phyloP scores from a whole-genome alignment of 2,797 vertebrate genomes.

The Lacerta bilineata region DNA sequence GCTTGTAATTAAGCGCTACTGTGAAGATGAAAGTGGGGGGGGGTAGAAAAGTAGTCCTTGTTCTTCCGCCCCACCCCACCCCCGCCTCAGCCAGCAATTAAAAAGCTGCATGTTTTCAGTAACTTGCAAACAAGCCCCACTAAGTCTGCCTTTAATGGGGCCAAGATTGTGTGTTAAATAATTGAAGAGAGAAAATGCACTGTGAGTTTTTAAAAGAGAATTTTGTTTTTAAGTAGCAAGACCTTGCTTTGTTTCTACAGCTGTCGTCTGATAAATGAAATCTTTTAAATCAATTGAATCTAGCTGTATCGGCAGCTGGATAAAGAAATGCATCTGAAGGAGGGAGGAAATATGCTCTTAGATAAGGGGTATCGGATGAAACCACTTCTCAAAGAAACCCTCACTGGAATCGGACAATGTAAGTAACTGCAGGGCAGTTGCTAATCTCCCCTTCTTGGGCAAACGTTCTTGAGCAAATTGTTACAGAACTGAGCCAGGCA shows the following conservation, averaged over 20 bases:
- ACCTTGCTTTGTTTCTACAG: conserved; percentile 60
- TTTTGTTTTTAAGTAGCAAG: conserved; percentile 28
- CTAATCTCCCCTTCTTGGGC: too few relatives aligned
- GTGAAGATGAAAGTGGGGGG: neutral
- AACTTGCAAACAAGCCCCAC: conserved; percentile 72
- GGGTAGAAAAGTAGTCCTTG: rapidly evolving
- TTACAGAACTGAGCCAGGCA: too few relatives aligned
- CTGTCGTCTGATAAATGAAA: conserved; percentile 38
- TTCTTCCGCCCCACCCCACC: neutral
- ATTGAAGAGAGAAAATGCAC: conserved; percentile 72
- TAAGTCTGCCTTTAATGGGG: conserved; percentile 73
- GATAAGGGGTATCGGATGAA: neutral
- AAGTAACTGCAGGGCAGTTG: too few relatives aligned
- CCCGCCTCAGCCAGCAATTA: conserved; percentile 66
- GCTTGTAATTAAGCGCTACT: conserved; percentile 43
- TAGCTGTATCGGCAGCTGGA: neutral
- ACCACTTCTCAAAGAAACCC: too few relatives aligned
- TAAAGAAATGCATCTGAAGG: neutral
- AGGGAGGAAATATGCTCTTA: neutral
- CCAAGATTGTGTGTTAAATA: conserved; percentile 74
- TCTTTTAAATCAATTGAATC: neutral
- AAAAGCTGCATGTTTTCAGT: conserved; percentile 70
- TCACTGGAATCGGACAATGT: too few relatives aligned
- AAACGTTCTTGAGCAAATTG: too few relatives aligned
- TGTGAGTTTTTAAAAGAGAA: neutral